Conservation (phyloP, 2,797 vertebrate genomes). For the Hypotaenidia philippensis region DNA sequence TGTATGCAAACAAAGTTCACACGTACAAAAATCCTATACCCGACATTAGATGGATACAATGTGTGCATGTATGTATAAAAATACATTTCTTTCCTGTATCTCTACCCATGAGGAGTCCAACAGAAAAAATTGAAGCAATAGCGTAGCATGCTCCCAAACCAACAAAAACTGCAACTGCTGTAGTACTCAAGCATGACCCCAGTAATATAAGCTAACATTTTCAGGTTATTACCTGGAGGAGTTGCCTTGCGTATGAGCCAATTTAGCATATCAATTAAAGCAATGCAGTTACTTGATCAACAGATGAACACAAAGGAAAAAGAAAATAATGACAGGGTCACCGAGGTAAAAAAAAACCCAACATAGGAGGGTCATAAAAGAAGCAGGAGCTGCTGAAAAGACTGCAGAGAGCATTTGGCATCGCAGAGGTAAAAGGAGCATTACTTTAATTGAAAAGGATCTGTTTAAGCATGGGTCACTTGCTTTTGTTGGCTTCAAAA, state of each 20-base stretch:
- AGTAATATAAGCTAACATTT: background rate
- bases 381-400: background rate
- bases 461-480: slow-evolving; percentile 1
- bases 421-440: background rate
- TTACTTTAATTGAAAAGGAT: slow-evolving; percentile 34
- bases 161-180: background rate
- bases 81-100: background rate
- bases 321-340: background rate
- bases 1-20: background rate
- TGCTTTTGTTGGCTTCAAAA: background rate
- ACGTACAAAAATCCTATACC: background rate
- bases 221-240: slow-evolving; percentile 40
- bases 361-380: background rate
- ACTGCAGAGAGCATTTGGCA: background rate
- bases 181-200: background rate
- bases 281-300: slow-evolving; percentile 26
- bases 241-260: background rate
- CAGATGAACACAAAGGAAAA: background rate
- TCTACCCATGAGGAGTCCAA: background rate
- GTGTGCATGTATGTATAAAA: background rate
- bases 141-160: background rate
- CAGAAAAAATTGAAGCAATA: background rate
- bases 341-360: background rate
- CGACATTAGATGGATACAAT: background rate
- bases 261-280: slow-evolving; percentile 45